Base-by-base conservation (phyloP, 2,113 vertebrate genomes). In the Podiceps cristatus region DNA sequence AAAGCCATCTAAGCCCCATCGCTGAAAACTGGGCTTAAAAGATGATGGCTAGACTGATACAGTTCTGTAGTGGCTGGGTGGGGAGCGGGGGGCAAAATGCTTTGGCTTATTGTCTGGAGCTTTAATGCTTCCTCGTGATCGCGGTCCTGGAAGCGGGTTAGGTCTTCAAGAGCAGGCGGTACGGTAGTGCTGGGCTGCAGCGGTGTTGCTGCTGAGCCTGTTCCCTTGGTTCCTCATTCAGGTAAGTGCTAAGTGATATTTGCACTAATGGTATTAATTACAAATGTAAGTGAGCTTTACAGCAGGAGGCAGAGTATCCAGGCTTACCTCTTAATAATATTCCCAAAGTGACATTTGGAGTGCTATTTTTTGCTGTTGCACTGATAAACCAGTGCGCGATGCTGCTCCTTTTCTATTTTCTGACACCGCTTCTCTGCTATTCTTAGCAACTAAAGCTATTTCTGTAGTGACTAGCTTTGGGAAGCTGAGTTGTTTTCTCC, bases 401-500 rank as follows among this genome's bases (percentile, higher is more conserved):
- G 93, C 93, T 90, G 97, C 94, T 91, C 13, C 91, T 95, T 93
- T 93, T 73, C 97, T 97, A 90, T 97, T 96, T 96, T 93, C 95
- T 96, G 81, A 85, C 75, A 76, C 91, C 18, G 3, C 81, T 93
- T 85, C 59, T 82, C 77, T 93, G 91, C 94, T 97, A 96, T 96
- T 97, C 91, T 95, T 96, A 96, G 95, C 77, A 89, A 20, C 88
- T 79, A 5, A 82, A 79, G 86, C 92, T 97, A 96, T 95, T 96
- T 94, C 50, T 62, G 90, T 80, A 63, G 50, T 72, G 49, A 88
- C 86, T 91, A 52, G 83, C 83, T 93, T 93, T 87, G 77, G 55
- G 84, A 96, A 87, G 49, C 73, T 0, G 29, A 72, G n/a, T 93
- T 97, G 95, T 86, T 94, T 96, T 95, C 66, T 96, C 66, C 60